A percentile compares a stretch with the other conserved stretches of the same genome.
Conservation (phyloP, 2,797 vertebrate species). For the Megalops cyprinoides region DNA sequence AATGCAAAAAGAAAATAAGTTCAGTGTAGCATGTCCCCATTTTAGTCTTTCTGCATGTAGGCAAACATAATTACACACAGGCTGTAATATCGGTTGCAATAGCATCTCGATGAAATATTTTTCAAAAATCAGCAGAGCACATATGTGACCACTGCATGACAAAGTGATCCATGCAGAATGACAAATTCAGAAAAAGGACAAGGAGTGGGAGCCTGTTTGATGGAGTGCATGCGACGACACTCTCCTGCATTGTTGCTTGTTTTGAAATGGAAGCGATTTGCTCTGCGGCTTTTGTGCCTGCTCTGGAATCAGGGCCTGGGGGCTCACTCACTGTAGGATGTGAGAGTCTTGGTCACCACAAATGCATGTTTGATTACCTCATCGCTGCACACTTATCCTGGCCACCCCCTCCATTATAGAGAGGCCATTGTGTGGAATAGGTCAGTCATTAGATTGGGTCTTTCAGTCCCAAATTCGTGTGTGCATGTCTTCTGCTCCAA, state of each 20-base stretch:
- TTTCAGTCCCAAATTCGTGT: slow-evolving; percentile 57
- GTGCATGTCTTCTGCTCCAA: slow-evolving; percentile 57
- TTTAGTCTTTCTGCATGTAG: background rate
- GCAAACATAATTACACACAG: slow-evolving; percentile 17
- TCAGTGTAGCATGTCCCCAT: background rate
- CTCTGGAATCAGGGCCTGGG: slow-evolving; percentile 51
- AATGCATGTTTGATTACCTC: slow-evolving; percentile 61
- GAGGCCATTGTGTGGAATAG: slow-evolving; percentile 60
- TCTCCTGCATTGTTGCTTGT: no score
- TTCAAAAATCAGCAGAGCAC: no score
- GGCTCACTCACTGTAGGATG: slow-evolving; percentile 55
- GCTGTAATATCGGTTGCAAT: no score
- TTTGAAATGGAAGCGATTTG: no score
- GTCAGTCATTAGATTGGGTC: slow-evolving; percentile 58
- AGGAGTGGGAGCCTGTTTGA: background rate
- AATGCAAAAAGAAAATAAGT: background rate
- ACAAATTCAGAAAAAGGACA: background rate
- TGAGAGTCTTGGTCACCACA: slow-evolving; percentile 54
- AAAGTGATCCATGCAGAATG: background rate
- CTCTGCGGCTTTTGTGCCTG: slow-evolving; percentile 48
- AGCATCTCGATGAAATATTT: no score
- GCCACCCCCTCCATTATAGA: slow-evolving; percentile 52
- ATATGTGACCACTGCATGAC: background rate
- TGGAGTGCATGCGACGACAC: background rate
- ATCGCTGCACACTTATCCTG: slow-evolving; percentile 60